Percentiles rank a stretch among this genome's conserved stretches.
Evolutionary conservation across 1,140 invertebrate genomes (phyloP).

Genomic region (Pissodes strobi): DNA sequence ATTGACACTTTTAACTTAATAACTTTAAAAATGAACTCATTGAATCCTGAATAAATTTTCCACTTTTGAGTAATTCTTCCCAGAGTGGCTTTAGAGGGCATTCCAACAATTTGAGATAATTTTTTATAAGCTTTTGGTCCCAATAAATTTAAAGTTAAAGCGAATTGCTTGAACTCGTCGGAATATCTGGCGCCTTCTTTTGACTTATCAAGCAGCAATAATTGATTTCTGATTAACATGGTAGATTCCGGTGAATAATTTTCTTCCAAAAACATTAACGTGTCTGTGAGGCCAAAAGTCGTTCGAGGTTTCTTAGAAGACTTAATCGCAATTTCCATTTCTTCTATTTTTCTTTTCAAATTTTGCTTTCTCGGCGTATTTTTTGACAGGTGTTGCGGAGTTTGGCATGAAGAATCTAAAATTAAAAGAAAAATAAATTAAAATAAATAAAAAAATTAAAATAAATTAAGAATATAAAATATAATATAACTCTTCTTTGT

Average conservation of each 20-base stretch:
- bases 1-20: conserved; percentile 4
- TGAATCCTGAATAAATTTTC: conserved; percentile 18
- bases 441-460: no score
- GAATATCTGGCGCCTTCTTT: conserved; percentile 3
- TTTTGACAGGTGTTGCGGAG: no score
- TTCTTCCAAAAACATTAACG: conserved; percentile 11
- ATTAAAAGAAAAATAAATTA: no score
- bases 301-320: no score
- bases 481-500: no score
- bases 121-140: conserved; percentile 19
- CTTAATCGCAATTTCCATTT: no score
- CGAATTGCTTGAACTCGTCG: no score
- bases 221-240: conserved; percentile 14
- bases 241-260: background rate
- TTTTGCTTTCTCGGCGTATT: no score
- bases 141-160: conserved; percentile 14
- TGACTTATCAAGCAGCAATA: no score
- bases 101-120: background rate
- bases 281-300: background rate
- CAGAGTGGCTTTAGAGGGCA: conserved; percentile 13
- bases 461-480: no score
- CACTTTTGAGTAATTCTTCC: conserved; percentile 11
- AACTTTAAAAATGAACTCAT: conserved; percentile 24
- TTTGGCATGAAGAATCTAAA: no score
- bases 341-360: no score